phyloP scores from a whole-genome alignment of 2,113 vertebrate species.

The Notothenia coriiceps region DNA sequence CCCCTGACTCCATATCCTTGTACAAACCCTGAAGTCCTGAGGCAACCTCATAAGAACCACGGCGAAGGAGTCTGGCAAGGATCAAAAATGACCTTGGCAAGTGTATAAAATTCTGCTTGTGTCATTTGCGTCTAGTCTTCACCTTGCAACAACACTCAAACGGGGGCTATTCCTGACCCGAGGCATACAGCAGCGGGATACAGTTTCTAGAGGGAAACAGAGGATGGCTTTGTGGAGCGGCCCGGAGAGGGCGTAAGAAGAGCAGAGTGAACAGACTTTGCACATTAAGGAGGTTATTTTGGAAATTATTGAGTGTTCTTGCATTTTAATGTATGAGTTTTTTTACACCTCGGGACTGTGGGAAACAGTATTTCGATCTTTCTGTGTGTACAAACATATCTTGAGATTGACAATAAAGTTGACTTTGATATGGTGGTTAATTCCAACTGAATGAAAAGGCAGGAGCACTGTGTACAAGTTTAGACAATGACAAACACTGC shows the following conservation, averaged over 20 bases:
- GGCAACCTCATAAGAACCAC: conserved; percentile 1
- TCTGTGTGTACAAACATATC: too few relatives aligned
- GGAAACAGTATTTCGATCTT: too few relatives aligned
- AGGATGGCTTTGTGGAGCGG: conserved; percentile 29
- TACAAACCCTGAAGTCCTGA: not conserved
- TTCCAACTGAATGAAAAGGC: conserved; percentile 44
- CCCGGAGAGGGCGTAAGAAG: conserved; percentile 51
- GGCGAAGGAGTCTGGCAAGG: not conserved
- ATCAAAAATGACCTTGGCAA: conserved; percentile 28
- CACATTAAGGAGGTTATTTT: conserved; percentile 8
- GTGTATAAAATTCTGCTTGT: conserved; percentile 14
- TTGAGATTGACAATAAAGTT: too few relatives aligned
- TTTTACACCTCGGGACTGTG: too few relatives aligned
- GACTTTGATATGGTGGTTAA: conserved; percentile 44
- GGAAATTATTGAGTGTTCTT: too few relatives aligned
- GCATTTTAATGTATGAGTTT: too few relatives aligned
- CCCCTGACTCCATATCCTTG: too few relatives aligned
- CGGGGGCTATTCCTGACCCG: conserved; percentile 83
- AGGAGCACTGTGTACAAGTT: conserved; percentile 40
- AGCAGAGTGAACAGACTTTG: conserved; percentile 12
- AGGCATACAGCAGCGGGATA: conserved; percentile 84
- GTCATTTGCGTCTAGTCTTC: conserved; percentile 72
- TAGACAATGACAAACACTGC: conserved; percentile 63
- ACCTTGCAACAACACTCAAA: conserved; percentile 83
- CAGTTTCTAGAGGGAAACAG: conserved; percentile 81